phyloP scores from a whole-genome alignment of 2,113 vertebrate genomes.

The Ptyas mucosa region DNA sequence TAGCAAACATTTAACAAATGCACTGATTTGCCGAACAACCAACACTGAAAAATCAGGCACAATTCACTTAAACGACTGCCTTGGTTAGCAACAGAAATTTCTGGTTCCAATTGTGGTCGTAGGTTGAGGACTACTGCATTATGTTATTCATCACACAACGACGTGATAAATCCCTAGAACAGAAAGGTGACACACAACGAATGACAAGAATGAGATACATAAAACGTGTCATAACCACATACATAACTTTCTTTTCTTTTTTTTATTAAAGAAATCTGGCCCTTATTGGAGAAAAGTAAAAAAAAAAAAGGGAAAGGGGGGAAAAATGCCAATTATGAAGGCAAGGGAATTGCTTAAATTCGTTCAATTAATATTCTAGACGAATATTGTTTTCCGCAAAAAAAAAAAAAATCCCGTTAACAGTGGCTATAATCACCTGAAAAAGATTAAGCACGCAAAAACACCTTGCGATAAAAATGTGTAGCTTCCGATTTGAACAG shows the following conservation, averaged over 20 bases:
- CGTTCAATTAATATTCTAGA: slow-evolving; percentile 43
- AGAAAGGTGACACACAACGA: neutral
- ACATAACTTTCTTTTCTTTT: neutral
- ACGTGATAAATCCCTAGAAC: neutral
- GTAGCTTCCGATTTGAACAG: neutral
- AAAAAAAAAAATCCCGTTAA: slow-evolving; percentile 42
- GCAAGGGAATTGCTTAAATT: slow-evolving; percentile 31
- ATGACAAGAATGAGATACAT: neutral
- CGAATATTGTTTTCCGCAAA: slow-evolving; percentile 31
- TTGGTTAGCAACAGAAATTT: neutral
- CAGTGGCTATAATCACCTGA: slow-evolving; percentile 33
- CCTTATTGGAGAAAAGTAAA: neutral
- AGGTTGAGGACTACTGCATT: no score
- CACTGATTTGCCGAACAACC: neutral
- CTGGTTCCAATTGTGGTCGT: neutral
- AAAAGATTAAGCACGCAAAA: slow-evolving; percentile 37
- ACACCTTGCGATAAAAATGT: slow-evolving; percentile 33
- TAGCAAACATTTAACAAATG: neutral
- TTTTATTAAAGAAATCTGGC: slow-evolving; percentile 33
- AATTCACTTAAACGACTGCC: neutral
- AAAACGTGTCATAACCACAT: neutral
- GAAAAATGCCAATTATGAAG: slow-evolving; percentile 35
- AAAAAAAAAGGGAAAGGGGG: slow-evolving; percentile 16
- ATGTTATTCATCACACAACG: neutral
- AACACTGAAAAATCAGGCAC: neutral